phyloP scores from a whole-genome alignment of 2,888 invertebrate genomes.

The Acrobeloides nanus region DNA sequence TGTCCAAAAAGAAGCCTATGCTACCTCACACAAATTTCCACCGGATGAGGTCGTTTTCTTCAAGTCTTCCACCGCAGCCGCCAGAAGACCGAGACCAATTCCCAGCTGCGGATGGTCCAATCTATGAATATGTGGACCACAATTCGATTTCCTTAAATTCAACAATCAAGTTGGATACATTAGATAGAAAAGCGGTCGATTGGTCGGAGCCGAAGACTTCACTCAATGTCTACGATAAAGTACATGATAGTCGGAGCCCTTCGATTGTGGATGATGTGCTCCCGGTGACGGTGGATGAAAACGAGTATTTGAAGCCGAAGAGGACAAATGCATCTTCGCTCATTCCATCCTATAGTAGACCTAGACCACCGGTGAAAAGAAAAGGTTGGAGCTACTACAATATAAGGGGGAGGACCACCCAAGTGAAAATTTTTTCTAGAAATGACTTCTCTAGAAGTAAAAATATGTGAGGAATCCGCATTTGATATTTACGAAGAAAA shows the following conservation, averaged over 20 bases:
- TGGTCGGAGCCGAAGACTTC: slow-evolving; percentile 8
- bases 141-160: slow-evolving; percentile 20
- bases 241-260: slow-evolving; percentile 5
- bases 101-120: slow-evolving; percentile 17
- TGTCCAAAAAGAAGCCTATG: slow-evolving; percentile 6
- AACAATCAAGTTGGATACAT: slow-evolving; percentile 6
- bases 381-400: no score
- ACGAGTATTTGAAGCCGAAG: slow-evolving; percentile 16
- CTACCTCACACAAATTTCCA: not conserved
- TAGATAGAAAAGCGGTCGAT: slow-evolving; percentile 1
- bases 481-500: no score
- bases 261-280: not conserved
- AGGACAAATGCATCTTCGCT: slow-evolving; percentile 8
- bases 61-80: slow-evolving; percentile 7
- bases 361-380: no score
- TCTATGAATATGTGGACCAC: slow-evolving; percentile 29
- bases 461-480: no score
- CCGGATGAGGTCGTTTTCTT: slow-evolving; percentile 2
- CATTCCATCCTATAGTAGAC: not conserved
- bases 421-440: no score
- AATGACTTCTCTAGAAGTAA: no score
- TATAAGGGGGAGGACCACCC: no score
- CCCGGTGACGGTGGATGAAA: slow-evolving; percentile 8
- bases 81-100: slow-evolving; percentile 5
- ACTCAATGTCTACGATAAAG: slow-evolving; percentile 13